Evolutionary conservation across 2,888 invertebrate species (phyloP).

Genomic region (Blastobasis adustella): DNA sequence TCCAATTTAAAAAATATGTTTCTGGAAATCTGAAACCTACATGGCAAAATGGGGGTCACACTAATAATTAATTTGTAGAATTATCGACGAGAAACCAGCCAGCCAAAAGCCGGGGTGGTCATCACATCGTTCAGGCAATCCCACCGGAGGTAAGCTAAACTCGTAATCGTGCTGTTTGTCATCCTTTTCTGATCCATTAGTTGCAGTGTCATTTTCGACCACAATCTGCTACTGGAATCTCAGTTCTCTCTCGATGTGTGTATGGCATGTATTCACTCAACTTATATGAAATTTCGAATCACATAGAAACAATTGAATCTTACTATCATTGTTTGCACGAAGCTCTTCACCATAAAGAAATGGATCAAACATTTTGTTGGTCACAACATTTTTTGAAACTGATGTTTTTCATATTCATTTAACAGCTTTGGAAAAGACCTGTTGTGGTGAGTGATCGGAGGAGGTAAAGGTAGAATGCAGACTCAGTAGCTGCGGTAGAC

Average conservation of each 20-base stretch:
- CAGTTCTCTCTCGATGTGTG: constrained; percentile 45
- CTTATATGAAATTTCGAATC: constrained; percentile 14
- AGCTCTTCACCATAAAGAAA: constrained; percentile 5
- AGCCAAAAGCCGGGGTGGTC: constrained; percentile 88
- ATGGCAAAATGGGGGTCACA: too few species aligned
- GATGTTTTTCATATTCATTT: constrained; percentile 42
- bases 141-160: constrained; percentile 81
- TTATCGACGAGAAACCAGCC: constrained; percentile 64
- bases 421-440: constrained; percentile 74
- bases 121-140: constrained; percentile 93
- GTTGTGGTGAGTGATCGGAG: constrained; percentile 67
- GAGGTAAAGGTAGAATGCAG: constrained; percentile 59
- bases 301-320: constrained; percentile 14
- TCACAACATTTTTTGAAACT: constrained; percentile 1
- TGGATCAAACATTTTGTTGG: constrained; percentile 10
- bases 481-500: constrained; percentile 50
- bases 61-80: constrained; percentile 33
- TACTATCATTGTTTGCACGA: constrained; percentile 11
- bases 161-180: background rate
- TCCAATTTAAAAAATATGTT: too few species aligned
- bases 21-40: too few species aligned
- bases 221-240: constrained; percentile 35
- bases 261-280: constrained; percentile 44
- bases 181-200: constrained; percentile 2
- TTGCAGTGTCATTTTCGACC: constrained; percentile 3